Percentiles rank a stretch among this genome's conserved stretches.
These are phyloP conservation scores for Nesospiza acunhae DNA, from an alignment of 2,113 vertebrate species.

Conservation along the genomic window DNA sequence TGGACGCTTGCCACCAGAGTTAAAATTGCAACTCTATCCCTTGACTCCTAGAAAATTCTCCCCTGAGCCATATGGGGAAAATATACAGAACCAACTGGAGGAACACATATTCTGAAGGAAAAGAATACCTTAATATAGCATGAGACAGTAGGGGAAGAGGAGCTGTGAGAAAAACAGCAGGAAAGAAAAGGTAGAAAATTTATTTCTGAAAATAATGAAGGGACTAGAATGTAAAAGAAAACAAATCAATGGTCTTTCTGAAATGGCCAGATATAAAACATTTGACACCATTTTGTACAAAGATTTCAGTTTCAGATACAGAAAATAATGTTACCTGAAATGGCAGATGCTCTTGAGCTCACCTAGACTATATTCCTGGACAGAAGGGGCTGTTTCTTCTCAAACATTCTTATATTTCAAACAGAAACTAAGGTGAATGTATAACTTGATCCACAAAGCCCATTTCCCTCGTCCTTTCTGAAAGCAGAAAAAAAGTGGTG, in stretches of 20 bases:
- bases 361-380: background rate
- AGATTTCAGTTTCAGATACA: background rate
- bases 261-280: background rate
- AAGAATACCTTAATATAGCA: background rate
- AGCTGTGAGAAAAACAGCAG: background rate
- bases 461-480: background rate
- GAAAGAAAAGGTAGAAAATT: background rate
- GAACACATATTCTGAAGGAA: background rate
- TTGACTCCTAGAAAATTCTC: conserved; percentile 47
- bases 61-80: conserved; percentile 31
- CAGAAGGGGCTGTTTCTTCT: background rate
- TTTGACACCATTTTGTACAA: background rate
- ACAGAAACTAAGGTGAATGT: background rate
- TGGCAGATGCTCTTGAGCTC: background rate
- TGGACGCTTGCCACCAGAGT: conserved; percentile 59
- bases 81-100: background rate
- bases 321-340: background rate
- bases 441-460: background rate
- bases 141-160: background rate
- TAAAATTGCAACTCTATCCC: conserved; percentile 60
- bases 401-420: background rate
- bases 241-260: background rate
- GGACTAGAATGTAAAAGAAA: background rate
- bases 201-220: background rate
- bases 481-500: background rate